These are phyloP conservation scores for Poecilus cupreus DNA, from an alignment of 2,888 invertebrate species.

Conservation along the genomic window DNA sequence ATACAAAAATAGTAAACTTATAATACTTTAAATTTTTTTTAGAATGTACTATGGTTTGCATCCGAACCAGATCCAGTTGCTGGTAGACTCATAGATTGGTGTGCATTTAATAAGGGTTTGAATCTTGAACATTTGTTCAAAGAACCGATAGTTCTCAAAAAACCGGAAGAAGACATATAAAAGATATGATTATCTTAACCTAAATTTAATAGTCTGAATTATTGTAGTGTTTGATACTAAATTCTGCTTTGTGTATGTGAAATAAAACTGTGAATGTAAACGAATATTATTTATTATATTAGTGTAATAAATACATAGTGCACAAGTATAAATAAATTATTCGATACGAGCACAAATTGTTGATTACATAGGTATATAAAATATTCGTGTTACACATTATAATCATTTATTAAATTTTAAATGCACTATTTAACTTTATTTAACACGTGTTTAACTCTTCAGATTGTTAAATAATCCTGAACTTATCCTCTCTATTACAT, in stretches of 20 bases:
- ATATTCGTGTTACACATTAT: background rate
- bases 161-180: background rate
- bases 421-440: background rate
- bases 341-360: constrained; percentile 3
- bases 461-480: background rate
- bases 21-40: too few species aligned
- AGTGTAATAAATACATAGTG: constrained; percentile 41
- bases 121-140: constrained; percentile 70
- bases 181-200: background rate
- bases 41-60: constrained; percentile 73
- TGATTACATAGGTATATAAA: constrained; percentile 17
- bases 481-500: background rate
- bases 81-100: constrained; percentile 73
- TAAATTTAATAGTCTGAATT: background rate
- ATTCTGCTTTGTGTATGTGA: background rate
- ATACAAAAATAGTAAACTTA: too few species aligned
- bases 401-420: background rate
- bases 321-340: constrained; percentile 11
- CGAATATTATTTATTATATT: constrained; percentile 3
- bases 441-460: constrained; percentile 1
- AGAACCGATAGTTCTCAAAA: constrained; percentile 61
- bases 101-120: constrained; percentile 73
- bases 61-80: constrained; percentile 71
- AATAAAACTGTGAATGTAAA: background rate
- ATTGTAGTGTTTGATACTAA: too few species aligned